phyloP scores from a whole-genome alignment of 2,888 invertebrate genomes.

The Hartigia nigra region DNA sequence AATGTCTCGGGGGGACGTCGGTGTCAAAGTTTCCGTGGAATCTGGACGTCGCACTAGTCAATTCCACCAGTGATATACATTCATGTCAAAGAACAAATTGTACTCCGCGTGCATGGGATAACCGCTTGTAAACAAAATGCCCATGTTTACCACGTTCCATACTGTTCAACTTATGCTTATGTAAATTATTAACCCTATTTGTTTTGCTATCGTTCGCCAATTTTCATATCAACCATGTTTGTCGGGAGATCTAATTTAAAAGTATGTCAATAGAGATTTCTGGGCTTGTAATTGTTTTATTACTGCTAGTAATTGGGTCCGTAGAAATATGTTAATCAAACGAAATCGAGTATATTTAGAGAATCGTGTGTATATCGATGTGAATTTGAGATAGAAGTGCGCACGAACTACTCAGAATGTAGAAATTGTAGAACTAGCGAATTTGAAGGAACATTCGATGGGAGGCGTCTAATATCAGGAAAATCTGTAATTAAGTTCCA shows the following conservation, averaged over 20 bases:
- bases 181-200: not conserved
- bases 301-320: not conserved
- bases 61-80: not conserved
- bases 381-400: not conserved
- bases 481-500: conserved; percentile 51
- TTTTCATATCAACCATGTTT: not conserved
- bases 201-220: not conserved
- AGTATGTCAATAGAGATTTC: not conserved
- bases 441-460: not conserved
- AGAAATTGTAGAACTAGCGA: not conserved
- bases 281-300: not conserved
- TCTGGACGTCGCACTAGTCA: not conserved
- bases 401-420: not conserved
- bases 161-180: no score
- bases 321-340: not conserved
- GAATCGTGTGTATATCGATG: not conserved
- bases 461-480: conserved; percentile 33
- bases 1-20: not conserved
- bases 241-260: not conserved
- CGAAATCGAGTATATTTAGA: not conserved
- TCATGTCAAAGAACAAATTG: not conserved
- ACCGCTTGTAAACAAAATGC: no score
- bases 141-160: no score
- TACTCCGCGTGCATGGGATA: not conserved
- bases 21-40: not conserved